Evolutionary conservation across 2,113 vertebrate genomes (phyloP).

Genomic region (Istiophorus platypterus): DNA sequence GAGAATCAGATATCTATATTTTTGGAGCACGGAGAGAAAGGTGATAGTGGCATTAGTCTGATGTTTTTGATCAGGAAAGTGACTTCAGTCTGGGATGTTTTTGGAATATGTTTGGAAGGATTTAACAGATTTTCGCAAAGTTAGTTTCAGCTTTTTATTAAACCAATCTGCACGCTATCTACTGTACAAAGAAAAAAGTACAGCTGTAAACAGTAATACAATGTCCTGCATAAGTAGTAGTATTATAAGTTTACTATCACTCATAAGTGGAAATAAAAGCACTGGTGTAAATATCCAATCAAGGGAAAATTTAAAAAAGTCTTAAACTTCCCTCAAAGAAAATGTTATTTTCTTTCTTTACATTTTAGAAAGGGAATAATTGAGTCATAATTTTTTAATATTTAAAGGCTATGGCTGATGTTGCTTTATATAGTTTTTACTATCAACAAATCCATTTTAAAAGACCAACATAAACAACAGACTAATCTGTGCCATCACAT

Average conservation of each 20-base stretch:
- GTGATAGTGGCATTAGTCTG: constrained; percentile 64
- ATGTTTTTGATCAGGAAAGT: constrained; percentile 60
- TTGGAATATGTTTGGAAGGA: constrained; percentile 33
- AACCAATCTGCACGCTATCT: not conserved
- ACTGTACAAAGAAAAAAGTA: not conserved
- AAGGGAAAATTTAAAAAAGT: not conserved
- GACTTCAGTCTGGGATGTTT: constrained; percentile 62
- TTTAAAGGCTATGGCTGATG: not conserved
- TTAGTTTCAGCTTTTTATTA: constrained; percentile 11
- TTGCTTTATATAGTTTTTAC: not conserved
- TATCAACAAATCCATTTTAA: not conserved
- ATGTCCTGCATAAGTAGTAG: not conserved
- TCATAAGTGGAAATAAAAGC: not conserved
- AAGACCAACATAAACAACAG: not conserved
- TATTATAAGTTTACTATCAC: constrained; percentile 2
- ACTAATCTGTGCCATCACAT: not conserved
- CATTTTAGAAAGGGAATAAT: not conserved
- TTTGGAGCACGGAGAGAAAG: constrained; percentile 70
- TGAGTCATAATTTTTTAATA: not conserved
- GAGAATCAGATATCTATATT: constrained; percentile 78
- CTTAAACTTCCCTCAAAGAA: not conserved
- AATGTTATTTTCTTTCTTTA: not conserved
- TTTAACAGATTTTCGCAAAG: constrained; percentile 5
- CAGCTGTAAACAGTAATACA: not conserved
- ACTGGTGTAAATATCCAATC: not conserved